A percentile compares a stretch with the other conserved stretches of the same genome.
Conservation (phyloP, 30 jellyfish, hydroid and myxozoan species). For the Hydractinia echinata region DNA sequence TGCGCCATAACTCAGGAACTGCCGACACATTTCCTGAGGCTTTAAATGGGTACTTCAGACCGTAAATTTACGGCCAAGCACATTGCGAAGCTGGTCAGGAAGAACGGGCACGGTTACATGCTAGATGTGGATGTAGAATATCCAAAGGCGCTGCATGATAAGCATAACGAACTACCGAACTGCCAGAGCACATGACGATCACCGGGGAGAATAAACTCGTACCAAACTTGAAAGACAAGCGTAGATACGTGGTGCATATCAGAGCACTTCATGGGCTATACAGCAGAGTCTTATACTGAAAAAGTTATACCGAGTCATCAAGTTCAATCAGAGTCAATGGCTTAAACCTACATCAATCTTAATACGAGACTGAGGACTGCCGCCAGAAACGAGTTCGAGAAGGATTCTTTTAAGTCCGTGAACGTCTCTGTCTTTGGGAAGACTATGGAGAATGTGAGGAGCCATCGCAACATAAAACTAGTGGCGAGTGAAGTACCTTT, state of each 20-base stretch:
- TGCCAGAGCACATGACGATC: conserved; percentile 26
- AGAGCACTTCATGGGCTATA: neutral
- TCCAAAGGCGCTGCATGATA: conserved; percentile 21
- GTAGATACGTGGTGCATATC: conserved; percentile 7
- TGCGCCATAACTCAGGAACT: neutral
- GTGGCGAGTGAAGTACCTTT: conserved; percentile 8
- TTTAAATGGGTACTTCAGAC: conserved; percentile 24
- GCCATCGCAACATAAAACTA: conserved; percentile 1
- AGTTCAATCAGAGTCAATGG: conserved; percentile 34
- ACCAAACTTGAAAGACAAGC: conserved; percentile 30
- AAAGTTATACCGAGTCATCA: conserved; percentile 29
- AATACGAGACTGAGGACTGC: conserved; percentile 16
- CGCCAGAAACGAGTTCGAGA: conserved; percentile 35
- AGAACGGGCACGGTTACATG: conserved; percentile 3
- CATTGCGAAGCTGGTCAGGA: conserved; percentile 16
- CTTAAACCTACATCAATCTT: neutral
- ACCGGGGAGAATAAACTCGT: conserved; percentile 24
- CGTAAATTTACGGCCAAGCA: neutral
- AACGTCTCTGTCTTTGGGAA: conserved; percentile 51
- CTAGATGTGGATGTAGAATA: conserved; percentile 34
- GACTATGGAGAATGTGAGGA: conserved; percentile 38
- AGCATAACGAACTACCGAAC: conserved; percentile 14
- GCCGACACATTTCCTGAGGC: neutral
- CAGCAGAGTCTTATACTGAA: conserved; percentile 7
- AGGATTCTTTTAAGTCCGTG: conserved; percentile 42